phyloP scores from a whole-genome alignment of 1,140 invertebrate genomes.

The Saxidomus purpurata region DNA sequence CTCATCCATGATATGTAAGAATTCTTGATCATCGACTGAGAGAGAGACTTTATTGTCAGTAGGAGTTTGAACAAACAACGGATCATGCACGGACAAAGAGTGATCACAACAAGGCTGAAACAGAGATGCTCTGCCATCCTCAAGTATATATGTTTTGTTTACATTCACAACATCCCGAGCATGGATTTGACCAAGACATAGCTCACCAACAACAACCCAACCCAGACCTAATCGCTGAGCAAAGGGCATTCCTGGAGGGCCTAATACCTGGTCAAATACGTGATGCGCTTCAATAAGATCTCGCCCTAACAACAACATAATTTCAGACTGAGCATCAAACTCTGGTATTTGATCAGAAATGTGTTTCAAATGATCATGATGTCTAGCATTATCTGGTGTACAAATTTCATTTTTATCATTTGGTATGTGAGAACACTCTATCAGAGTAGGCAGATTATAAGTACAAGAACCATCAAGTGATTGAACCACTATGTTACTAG shows the following conservation, averaged over 20 bases:
- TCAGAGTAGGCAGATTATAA: neutral
- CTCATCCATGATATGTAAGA: conserved; percentile 54
- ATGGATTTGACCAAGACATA: conserved; percentile 63
- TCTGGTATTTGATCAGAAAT: conserved; percentile 29
- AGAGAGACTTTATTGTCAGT: conserved; percentile 10
- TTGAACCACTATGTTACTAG: neutral
- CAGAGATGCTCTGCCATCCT: neutral
- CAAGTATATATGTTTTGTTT: neutral
- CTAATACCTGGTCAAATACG: conserved; percentile 58
- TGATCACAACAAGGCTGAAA: neutral
- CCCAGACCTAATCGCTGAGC: conserved; percentile 63
- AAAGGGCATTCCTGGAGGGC: conserved; percentile 44
- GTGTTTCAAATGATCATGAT: conserved; percentile 1
- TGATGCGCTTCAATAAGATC: conserved; percentile 63
- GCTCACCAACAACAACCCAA: conserved; percentile 67
- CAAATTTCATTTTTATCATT: conserved; percentile 40
- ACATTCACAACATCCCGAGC: neutral
- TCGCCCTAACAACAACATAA: conserved; percentile 61
- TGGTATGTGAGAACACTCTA: conserved; percentile 68
- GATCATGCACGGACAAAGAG: neutral
- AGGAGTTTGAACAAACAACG: conserved; percentile 3
- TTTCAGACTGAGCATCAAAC: neutral
- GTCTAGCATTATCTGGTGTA: conserved; percentile 37
- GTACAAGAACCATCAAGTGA: neutral
- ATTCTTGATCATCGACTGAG: conserved; percentile 28